Base-by-base conservation (phyloP, 2,797 vertebrate genomes). In the Pangasius larnaudii region DNA sequence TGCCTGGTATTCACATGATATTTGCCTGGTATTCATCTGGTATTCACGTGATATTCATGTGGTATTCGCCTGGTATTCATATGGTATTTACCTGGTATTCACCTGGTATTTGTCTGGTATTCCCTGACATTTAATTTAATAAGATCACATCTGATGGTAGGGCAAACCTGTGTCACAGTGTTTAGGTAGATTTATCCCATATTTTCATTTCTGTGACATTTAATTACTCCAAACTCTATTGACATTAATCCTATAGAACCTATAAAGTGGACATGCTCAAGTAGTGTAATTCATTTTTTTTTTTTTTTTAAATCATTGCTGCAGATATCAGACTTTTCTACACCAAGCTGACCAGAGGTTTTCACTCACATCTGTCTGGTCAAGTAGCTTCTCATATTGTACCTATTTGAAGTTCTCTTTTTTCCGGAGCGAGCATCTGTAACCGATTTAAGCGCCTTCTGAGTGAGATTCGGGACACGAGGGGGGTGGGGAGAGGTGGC, bases 381-480 rank as follows among this genome's bases (percentile, higher is more conserved):
- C 86, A 81, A 90, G 88, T 78, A 56, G 88, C 67, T 53, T 81
- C 86, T 87, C 86, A 63, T 87, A 61, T 84, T 18, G 88, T 91
- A 89, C 85, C 90, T 90, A 91, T 88, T 74, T 74, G 27, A 88
- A 91, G 88, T 56, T 59, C 56, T 61, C 56, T 39, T 83, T 81
- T 85, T 46, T 56, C 22, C 61, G 5, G 92, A 93, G 90, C 91
- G 93, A 92, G 92, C 96, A 96, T 96, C 95, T 96, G 96, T 93
- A 96, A 94, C 90, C 93, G 93, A 95, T 96, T 94, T 94, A 90
- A 91, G 3, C 81, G 85, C 39, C 79, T 90, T 93, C 93, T 89
- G 91, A 94, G 94, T 91, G 89, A 58, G 88, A 53, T 75, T 88
- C 59, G 65, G 71, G 81, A 92, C 81, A 75, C 88, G 90, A 86